Percentiles rank a stretch among this genome's conserved stretches.
These are phyloP conservation scores for Steinernema hermaphroditum DNA, from an alignment of 2,888 invertebrate species.

Conservation along the genomic window DNA sequence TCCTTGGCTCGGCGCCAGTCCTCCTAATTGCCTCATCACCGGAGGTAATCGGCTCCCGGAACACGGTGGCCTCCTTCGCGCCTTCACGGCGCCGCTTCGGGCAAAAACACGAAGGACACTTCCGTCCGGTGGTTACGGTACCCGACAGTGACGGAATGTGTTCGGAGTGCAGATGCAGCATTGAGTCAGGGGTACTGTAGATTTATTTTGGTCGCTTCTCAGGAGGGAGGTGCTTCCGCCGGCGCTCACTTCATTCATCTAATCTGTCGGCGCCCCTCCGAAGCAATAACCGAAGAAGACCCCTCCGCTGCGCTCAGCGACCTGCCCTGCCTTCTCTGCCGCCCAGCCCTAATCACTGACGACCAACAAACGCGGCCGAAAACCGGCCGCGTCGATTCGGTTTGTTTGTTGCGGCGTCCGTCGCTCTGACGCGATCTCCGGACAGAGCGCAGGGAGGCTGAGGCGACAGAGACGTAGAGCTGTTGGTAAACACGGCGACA, in stretches of 20 bases:
- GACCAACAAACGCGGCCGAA: neutral
- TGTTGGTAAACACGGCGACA: conserved; percentile 13
- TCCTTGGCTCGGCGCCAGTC: neutral
- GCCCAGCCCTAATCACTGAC: neutral
- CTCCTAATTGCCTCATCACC: neutral
- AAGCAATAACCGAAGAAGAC: neutral
- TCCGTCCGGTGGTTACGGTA: neutral
- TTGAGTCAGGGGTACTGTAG: neutral
- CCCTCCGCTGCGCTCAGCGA: conserved; percentile 1
- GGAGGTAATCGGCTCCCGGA: neutral
- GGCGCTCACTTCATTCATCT: neutral
- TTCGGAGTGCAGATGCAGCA: neutral
- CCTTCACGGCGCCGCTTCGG: neutral
- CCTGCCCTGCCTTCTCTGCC: conserved; percentile 4
- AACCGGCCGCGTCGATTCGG: neutral
- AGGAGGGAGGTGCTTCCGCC: no score
- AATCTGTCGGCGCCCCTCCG: neutral
- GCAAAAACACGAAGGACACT: conserved; percentile 17
- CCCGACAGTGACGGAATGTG: neutral
- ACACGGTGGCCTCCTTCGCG: neutral
- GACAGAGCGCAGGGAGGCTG: conserved; percentile 23
- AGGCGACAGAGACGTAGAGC: conserved; percentile 20
- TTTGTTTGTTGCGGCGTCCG: conserved; percentile 17
- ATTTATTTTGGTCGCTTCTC: neutral
- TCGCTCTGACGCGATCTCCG: neutral